A percentile compares a stretch with the other conserved stretches of the same genome.
These are phyloP conservation scores for Apteryx mantelli DNA, from an alignment of 2,113 vertebrate genomes.

Conservation along the genomic window DNA sequence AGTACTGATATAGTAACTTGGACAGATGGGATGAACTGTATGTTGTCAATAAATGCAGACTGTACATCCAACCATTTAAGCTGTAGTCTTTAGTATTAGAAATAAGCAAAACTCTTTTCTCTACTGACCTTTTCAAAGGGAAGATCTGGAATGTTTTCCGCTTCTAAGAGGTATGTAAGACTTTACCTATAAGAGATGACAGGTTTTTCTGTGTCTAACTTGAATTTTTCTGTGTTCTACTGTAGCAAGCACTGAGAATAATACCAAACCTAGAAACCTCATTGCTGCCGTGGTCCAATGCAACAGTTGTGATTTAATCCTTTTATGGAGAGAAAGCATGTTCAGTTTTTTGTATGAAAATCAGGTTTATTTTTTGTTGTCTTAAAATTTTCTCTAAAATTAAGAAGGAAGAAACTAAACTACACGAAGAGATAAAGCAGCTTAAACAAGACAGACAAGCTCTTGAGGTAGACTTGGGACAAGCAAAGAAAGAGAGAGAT, in stretches of 20 bases:
- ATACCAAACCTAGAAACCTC: background rate
- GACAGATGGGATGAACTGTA: no score
- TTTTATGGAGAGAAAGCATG: background rate
- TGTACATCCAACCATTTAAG: background rate
- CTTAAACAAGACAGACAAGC: conserved; percentile 89
- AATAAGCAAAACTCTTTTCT: background rate
- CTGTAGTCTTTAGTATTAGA: background rate
- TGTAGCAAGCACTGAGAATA: background rate
- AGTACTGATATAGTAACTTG: no score
- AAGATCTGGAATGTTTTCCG: background rate
- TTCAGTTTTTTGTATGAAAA: background rate
- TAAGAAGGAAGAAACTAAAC: conserved; percentile 83
- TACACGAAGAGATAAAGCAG: conserved; percentile 81
- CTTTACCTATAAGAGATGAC: background rate
- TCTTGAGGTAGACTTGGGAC: conserved; percentile 86
- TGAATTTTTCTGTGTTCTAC: background rate
- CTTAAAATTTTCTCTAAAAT: background rate
- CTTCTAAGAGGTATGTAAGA: background rate
- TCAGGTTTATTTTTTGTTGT: background rate
- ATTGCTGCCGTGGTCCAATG: background rate
- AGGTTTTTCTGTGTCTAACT: background rate
- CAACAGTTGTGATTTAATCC: background rate
- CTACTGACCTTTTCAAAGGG: background rate
- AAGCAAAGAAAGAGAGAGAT: conserved; percentile 86
- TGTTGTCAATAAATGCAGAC: background rate